A percentile compares a stretch with the other conserved stretches of the same genome.
phyloP scores from a whole-genome alignment of 2,113 vertebrate genomes.

The Anser cygnoides region DNA sequence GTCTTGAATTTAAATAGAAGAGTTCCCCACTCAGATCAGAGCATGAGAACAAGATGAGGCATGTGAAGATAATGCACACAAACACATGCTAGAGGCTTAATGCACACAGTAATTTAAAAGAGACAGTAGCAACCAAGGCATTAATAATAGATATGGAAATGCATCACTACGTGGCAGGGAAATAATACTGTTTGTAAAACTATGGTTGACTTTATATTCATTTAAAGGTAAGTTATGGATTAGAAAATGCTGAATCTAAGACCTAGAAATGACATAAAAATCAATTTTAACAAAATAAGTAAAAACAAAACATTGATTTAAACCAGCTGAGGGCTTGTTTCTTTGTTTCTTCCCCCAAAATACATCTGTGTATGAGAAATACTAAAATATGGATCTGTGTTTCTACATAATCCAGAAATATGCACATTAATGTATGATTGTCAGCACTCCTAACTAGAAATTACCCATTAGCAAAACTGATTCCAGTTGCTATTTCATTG shows the following conservation, averaged over 20 bases:
- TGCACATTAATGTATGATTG: not conserved
- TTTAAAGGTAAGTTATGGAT: not conserved
- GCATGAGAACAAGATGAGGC: slow-evolving; percentile 17
- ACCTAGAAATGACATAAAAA: not conserved
- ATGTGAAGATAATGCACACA: slow-evolving; percentile 31
- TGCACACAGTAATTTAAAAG: slow-evolving; percentile 2
- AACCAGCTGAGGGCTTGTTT: not conserved
- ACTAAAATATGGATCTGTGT: not conserved
- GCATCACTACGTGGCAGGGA: not conserved
- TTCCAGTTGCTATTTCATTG: not conserved
- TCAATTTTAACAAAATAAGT: not conserved
- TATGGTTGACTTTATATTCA: not conserved
- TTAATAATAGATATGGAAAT: slow-evolving; percentile 43
- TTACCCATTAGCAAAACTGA: not conserved
- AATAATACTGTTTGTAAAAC: not conserved
- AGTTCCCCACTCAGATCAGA: not conserved
- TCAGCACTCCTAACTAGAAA: not conserved
- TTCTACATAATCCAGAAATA: slow-evolving; percentile 18
- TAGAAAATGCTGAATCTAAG: not conserved
- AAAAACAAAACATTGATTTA: not conserved
- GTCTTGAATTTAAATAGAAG: not conserved
- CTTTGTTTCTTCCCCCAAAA: not conserved
- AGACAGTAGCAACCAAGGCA: not conserved
- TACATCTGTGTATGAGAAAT: not conserved
- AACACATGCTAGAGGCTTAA: slow-evolving; percentile 16